phyloP scores from a whole-genome alignment of 2,113 vertebrate species.

The Uria aalge region DNA sequence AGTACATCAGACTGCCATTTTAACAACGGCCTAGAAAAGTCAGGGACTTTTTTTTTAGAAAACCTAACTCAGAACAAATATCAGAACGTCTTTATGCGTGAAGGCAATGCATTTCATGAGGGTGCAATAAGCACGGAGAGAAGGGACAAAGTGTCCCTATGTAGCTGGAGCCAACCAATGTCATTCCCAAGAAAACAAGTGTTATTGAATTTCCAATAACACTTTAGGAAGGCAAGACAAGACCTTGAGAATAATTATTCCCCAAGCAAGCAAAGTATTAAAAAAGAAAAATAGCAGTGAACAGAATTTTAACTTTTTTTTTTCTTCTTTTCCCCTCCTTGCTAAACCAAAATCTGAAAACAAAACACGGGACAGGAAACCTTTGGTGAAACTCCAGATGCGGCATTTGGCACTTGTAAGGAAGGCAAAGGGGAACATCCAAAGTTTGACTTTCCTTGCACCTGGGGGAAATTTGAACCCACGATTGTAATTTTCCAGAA shows the following conservation, averaged over 20 bases:
- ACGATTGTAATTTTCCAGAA: not conserved
- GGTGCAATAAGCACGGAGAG: fast-evolving
- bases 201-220: not conserved
- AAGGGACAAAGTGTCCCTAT: not conserved
- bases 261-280: not conserved
- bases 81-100: not conserved
- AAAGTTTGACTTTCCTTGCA: not conserved
- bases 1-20: not conserved
- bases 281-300: not conserved
- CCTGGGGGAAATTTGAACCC: not conserved
- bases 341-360: not conserved
- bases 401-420: not conserved
- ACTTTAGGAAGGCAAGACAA: not conserved
- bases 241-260: conserved; percentile 24
- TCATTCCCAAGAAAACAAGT: not conserved
- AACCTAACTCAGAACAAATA: not conserved
- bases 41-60: not conserved
- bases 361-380: not conserved
- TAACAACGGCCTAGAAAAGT: not conserved
- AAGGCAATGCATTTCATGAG: not conserved
- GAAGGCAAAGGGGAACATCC: not conserved
- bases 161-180: not conserved
- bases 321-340: not conserved
- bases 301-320: not conserved
- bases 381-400: not conserved